phyloP scores from a whole-genome alignment of 2,888 invertebrate species.

The Lycocerus yunnanus region DNA sequence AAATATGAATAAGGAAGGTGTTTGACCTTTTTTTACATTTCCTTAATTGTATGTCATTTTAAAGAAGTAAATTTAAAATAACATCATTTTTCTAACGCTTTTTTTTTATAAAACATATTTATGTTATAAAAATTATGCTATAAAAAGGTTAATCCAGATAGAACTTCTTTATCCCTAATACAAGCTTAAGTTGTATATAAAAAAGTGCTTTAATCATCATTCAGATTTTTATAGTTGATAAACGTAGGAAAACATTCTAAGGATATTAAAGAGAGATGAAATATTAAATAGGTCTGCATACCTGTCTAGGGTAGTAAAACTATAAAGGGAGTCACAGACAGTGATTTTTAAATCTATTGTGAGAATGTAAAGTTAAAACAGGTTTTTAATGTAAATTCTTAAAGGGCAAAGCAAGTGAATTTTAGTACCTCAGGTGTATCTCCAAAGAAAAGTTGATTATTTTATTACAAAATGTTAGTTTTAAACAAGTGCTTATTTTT shows the following conservation, averaged over 20 bases:
- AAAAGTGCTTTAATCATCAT: background rate
- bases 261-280: constrained; percentile 14
- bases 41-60: constrained; percentile 4
- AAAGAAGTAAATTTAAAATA: background rate
- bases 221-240: background rate
- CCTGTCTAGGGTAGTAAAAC: constrained; percentile 55
- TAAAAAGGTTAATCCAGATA: constrained; percentile 3
- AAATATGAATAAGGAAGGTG: constrained; percentile 9
- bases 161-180: background rate
- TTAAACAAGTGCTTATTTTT: constrained; percentile 1
- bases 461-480: background rate
- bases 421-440: constrained; percentile 26
- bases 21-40: constrained; percentile 21
- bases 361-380: constrained; percentile 43
- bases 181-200: background rate
- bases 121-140: too few species aligned
- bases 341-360: constrained; percentile 51
- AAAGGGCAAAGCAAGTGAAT: constrained; percentile 28
- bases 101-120: background rate
- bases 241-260: constrained; percentile 1
- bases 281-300: constrained; percentile 41
- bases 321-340: constrained; percentile 54
- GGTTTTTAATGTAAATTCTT: constrained; percentile 35
- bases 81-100: background rate
- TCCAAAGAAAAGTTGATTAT: background rate